A percentile compares a stretch with the other conserved stretches of the same genome.
phyloP scores from a whole-genome alignment of 2,888 invertebrate species.

The Melanotus villosus region DNA sequence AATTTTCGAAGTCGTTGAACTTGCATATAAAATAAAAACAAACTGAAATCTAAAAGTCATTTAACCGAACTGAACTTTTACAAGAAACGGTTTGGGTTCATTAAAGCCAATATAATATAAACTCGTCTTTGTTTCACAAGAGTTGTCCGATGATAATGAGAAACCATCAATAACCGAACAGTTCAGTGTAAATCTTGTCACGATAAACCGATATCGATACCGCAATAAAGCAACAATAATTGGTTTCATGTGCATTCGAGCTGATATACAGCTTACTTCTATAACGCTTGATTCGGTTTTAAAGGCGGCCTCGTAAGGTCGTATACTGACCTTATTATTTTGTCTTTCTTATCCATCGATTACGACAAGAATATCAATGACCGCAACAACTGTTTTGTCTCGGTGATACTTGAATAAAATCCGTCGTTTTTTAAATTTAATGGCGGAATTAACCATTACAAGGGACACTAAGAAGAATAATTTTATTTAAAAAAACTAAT shows the following conservation, averaged over 20 bases:
- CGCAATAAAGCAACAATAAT: slow-evolving; percentile 16
- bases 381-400: too few relatives aligned
- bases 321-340: slow-evolving; percentile 1
- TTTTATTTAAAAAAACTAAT: too few relatives aligned
- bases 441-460: too few relatives aligned
- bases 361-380: neutral
- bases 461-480: too few relatives aligned
- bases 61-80: too few relatives aligned
- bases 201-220: neutral
- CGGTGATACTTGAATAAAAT: too few relatives aligned
- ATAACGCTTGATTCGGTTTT: neutral
- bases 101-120: too few relatives aligned
- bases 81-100: too few relatives aligned
- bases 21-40: too few relatives aligned
- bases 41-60: too few relatives aligned
- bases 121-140: neutral
- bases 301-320: slow-evolving; percentile 7
- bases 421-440: too few relatives aligned
- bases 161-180: neutral
- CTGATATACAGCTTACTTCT: slow-evolving; percentile 4
- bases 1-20: too few relatives aligned
- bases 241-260: slow-evolving; percentile 4
- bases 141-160: neutral
- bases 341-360: neutral
- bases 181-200: neutral